phyloP scores from a whole-genome alignment of 2,888 invertebrate species.

The Meteorus colon region DNA sequence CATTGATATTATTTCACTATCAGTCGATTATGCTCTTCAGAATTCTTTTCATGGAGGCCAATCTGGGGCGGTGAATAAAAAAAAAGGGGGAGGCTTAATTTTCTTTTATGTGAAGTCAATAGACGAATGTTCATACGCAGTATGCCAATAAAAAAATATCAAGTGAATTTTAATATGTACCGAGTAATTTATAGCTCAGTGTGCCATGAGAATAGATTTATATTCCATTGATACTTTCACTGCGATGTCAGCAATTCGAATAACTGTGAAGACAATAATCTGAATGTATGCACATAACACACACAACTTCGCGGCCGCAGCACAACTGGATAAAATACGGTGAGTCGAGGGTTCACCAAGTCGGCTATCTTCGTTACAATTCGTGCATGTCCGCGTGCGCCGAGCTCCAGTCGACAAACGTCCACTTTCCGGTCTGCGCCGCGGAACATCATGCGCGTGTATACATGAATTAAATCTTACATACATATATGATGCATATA shows the following conservation, averaged over 20 bases:
- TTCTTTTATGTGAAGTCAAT: not conserved
- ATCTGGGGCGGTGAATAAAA: too few relatives aligned
- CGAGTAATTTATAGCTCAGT: not conserved
- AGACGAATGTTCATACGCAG: not conserved
- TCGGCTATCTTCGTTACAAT: constrained; percentile 53
- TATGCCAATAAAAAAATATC: too few relatives aligned
- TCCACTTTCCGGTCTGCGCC: constrained; percentile 38
- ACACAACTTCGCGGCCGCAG: constrained; percentile 67
- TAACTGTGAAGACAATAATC: not conserved
- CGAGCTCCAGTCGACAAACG: constrained; percentile 44
- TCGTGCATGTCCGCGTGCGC: constrained; percentile 57
- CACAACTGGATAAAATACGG: constrained; percentile 65
- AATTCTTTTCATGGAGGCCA: too few relatives aligned
- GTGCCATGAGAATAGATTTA: not conserved
- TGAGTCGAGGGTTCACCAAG: constrained; percentile 54
- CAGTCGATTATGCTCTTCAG: too few relatives aligned
- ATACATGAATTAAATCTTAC: not conserved
- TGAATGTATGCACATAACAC: constrained; percentile 51
- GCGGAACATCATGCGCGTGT: constrained; percentile 28
- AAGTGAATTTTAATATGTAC: not conserved
- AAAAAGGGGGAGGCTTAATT: not conserved
- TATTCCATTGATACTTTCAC: not conserved
- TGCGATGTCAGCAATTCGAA: not conserved
- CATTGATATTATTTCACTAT: too few relatives aligned
- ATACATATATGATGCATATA: not conserved